Percentiles rank a stretch among this genome's conserved stretches.
phyloP scores from a whole-genome alignment of 2,888 invertebrate species.

The Rhynchonema sp. region DNA sequence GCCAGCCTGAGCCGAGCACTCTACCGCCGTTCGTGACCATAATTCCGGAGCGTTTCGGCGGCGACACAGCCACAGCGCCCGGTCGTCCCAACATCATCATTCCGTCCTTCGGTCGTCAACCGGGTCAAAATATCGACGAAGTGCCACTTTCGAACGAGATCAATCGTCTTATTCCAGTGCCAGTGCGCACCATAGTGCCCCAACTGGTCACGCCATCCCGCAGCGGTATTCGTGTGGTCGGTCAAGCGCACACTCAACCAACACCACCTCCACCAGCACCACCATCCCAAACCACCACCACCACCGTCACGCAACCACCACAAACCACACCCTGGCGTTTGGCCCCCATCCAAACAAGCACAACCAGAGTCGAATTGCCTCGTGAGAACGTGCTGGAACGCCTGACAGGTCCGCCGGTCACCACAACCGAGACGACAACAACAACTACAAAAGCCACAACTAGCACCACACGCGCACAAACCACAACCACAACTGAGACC shows the following conservation, averaged over 20 bases:
- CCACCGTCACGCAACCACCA: too few relatives aligned
- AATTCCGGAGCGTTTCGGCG: conserved; percentile 14
- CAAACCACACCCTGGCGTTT: too few relatives aligned
- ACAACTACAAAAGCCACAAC: too few relatives aligned
- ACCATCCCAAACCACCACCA: too few relatives aligned
- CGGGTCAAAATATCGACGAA: too few relatives aligned
- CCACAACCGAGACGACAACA: too few relatives aligned
- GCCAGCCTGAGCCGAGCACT: conserved; percentile 14
- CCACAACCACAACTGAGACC: not conserved
- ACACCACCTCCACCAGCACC: not conserved
- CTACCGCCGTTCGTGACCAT: conserved; percentile 23
- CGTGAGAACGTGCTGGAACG: too few relatives aligned
- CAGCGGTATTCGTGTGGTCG: not conserved
- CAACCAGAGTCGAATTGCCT: too few relatives aligned
- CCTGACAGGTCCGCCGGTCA: too few relatives aligned
- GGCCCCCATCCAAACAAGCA: too few relatives aligned
- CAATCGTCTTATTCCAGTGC: not conserved
- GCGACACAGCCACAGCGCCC: not conserved
- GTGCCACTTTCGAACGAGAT: too few relatives aligned
- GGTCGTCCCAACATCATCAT: not conserved
- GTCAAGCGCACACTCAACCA: not conserved
- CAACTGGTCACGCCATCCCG: not conserved
- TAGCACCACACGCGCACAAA: not conserved
- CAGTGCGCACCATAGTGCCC: not conserved
- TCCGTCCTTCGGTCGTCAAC: too few relatives aligned